These are phyloP conservation scores for Gopherus evgoodei DNA, from an alignment of 2,113 vertebrate species.

Conservation along the genomic window DNA sequence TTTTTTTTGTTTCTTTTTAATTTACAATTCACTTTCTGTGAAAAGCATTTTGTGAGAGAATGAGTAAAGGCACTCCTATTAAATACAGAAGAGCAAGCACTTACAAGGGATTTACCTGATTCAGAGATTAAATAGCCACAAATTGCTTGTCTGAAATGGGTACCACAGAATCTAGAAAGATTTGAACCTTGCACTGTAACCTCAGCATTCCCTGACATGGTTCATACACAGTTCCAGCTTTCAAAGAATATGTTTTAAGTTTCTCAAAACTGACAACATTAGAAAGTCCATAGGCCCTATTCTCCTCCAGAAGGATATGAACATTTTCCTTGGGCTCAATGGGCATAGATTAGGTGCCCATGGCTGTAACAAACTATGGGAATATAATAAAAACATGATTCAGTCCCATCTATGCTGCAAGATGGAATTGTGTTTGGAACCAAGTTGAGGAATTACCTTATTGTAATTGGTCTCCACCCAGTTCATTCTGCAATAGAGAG, in stretches of 20 bases:
- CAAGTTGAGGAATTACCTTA: not conserved
- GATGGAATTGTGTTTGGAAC: not conserved
- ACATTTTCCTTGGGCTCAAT: not conserved
- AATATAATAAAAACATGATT: not conserved
- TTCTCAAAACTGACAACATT: fast-evolving
- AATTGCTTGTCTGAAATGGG: not conserved
- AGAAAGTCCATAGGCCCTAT: not conserved
- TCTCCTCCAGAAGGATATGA: not conserved
- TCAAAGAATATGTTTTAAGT: not conserved
- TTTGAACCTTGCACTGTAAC: not conserved
- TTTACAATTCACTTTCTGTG: not conserved
- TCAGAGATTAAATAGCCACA: not conserved
- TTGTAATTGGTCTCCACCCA: not conserved
- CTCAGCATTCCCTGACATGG: not conserved
- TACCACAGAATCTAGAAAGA: not conserved
- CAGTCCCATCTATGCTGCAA: not conserved
- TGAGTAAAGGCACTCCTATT: not conserved
- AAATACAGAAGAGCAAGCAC: not conserved
- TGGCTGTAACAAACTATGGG: not conserved
- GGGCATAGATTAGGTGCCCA: not conserved
- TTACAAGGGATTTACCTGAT: not conserved
- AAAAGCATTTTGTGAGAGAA: not conserved
- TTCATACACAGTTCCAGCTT: not conserved
- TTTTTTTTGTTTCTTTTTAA: not conserved
- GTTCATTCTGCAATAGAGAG: not conserved